Base-by-base conservation (phyloP, 2,888 invertebrate genomes). In the Acleris literana region DNA sequence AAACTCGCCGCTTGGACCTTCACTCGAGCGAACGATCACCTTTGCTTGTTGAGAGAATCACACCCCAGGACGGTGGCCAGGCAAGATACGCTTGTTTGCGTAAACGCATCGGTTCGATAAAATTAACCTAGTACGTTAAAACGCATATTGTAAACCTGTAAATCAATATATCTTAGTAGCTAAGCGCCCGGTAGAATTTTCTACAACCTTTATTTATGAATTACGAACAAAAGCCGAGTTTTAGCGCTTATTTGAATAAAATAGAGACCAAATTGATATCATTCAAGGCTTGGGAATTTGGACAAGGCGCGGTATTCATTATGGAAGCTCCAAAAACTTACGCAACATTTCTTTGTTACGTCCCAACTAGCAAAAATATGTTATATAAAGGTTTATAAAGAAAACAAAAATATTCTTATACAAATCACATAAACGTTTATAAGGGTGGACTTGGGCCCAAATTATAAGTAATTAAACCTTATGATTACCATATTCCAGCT, bases 241-340 rank as follows among this genome's bases (percentile, higher is more conserved):
- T 48, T 48, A 17, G 25, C 17, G 5, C 1, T 1, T 11, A 16
- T 43, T 17, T 46, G 55, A 33, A 61, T 56, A 20, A 56, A 56
- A 46, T 51, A 51, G 65, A 55, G 54, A 55, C 25, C 49, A 9
- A 33, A 33, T 33, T 33, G 33, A 33, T 33, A 33, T 9, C 2
- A 9, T 3, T 33, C 44, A 65, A 61, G 61, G 65, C 56, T 49
- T 61, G 60, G 51, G 65, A 61, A 54, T 44, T 59, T 43, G 5
- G 20, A 17, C 49, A 55, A 55, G 18, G 44, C 55, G 49, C 49
- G 29, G n/a, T n/a, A n/a, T n/a, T 56, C 17, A 65, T 65, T 65
- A 60, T 65, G 13, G 51, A 33, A 51, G 56, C 25, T 44, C 20
- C 20, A 44, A 39, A 52, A 22, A 22, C 29, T 52, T 49, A 52